Evolutionary conservation across 2,888 invertebrate species (phyloP), one percentile per base, ranked within the genome.

Genomic region (Cabera pusaria): DNA sequence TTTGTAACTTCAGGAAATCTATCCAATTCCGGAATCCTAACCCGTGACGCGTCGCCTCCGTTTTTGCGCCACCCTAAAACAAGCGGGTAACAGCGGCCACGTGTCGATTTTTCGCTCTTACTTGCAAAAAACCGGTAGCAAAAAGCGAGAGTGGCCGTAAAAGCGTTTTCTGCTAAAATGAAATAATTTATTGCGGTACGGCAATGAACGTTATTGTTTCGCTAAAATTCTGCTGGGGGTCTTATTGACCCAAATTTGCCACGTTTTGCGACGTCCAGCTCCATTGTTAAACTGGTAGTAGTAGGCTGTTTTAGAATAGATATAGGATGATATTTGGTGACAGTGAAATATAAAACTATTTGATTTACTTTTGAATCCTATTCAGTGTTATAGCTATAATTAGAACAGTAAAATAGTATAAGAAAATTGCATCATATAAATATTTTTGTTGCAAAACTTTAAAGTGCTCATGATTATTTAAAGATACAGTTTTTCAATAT

Each of bases 141-240:
- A 81, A 83, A 82, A 84, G 70, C 52, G 65, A 77, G 67, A 81
- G 81, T 78, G 68, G 59, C 59, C 59, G 48, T 66, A 70, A 70
- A 72, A 64, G 59, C 62, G 60, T 62, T 67, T 72, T 71, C 61
- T 66, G 58, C 55, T 54, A 63, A 69, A 75, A 67, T 72, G 60
- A 63, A 64, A 67, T 78, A 77, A 80, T 81, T 83, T 84, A 83
- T 81, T 70, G 63, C 64, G 44, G 60, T 52, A 55, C 61, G 45
- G 54, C 68, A 59, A 61, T 59, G 50, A 50, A 51, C 39, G 50
- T 49, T 52, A 72, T 74, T 77, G 76, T 77, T 66, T 72, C 44
- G 61, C 40, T 38, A n/a, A n/a, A 44, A 47, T 41, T 31, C 42
- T 33, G 21, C 9, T 43, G 44, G 38, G 48, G 52, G 49, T 41